A percentile compares a stretch with the other conserved stretches of the same genome.
These are phyloP conservation scores for Actinia tenebrosa DNA, from an alignment of 64 coral and sea anemone genomes.

Conservation along the genomic window DNA sequence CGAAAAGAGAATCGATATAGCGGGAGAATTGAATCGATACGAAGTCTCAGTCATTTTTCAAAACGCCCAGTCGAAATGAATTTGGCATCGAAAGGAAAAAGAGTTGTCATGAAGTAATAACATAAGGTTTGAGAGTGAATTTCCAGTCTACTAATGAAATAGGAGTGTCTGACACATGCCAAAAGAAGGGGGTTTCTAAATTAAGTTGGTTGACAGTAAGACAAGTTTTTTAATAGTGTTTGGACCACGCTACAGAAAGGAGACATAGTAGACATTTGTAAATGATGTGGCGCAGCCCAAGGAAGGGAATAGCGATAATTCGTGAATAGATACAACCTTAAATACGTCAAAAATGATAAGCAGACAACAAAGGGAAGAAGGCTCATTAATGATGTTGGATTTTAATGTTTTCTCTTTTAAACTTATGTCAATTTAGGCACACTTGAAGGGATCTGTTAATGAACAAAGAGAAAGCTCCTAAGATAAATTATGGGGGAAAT, in stretches of 20 bases:
- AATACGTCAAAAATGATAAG: slow-evolving; percentile 3
- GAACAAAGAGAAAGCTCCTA: neutral
- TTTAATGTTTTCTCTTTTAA: neutral
- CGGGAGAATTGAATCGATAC: too few relatives aligned
- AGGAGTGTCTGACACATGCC: neutral
- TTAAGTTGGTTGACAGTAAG: neutral
- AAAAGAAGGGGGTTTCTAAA: neutral
- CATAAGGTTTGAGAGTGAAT: neutral
- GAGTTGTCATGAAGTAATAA: neutral
- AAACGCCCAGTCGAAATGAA: too few relatives aligned
- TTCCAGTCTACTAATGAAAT: neutral
- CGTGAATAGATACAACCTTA: neutral
- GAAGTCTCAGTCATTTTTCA: too few relatives aligned
- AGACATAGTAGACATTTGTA: neutral
- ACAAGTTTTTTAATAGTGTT: neutral
- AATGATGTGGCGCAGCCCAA: neutral
- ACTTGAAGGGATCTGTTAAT: slow-evolving; percentile 2
- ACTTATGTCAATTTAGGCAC: neutral
- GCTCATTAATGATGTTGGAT: neutral
- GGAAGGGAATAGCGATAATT: neutral
- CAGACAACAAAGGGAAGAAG: neutral
- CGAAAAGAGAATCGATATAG: too few relatives aligned
- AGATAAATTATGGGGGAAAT: neutral
- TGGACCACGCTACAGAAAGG: neutral
- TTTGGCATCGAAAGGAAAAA: neutral